Evolutionary conservation across 2,113 vertebrate species (phyloP).

Genomic region (Alexandromys fortis): DNA sequence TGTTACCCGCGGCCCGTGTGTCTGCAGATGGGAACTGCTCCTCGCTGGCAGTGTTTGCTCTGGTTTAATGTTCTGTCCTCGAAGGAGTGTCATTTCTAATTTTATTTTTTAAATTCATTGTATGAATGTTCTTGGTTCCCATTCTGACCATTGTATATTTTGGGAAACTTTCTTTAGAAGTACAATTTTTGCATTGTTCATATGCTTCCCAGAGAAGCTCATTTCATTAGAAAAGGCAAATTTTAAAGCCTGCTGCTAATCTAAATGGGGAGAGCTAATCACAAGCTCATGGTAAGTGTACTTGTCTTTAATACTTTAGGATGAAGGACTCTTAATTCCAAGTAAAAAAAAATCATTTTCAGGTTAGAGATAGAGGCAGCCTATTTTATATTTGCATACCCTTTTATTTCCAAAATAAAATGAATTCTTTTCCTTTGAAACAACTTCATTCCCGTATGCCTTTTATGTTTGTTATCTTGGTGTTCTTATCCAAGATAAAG

Average conservation of each 20-base stretch:
- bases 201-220: constrained; percentile 82
- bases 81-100: constrained; percentile 55
- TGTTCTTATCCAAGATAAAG: constrained; percentile 28
- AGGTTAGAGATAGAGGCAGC: constrained; percentile 8
- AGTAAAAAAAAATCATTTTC: constrained; percentile 23
- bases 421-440: background rate
- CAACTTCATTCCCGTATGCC: constrained; percentile 17
- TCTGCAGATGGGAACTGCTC: constrained; percentile 59
- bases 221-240: constrained; percentile 56
- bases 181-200: constrained; percentile 49
- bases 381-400: constrained; percentile 44
- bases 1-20: constrained; percentile 36
- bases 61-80: constrained; percentile 12
- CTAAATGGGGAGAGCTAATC: constrained; percentile 54
- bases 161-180: constrained; percentile 59
- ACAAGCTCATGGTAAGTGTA: constrained; percentile 18
- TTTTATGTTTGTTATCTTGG: constrained; percentile 57
- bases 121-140: constrained; percentile 60
- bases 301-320: constrained; percentile 56
- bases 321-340: constrained; percentile 53
- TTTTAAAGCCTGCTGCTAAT: constrained; percentile 70
- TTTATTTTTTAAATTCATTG: constrained; percentile 59
- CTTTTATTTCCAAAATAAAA: constrained; percentile 59
- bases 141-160: constrained; percentile 32
- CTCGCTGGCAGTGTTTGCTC: constrained; percentile 51